Base-by-base conservation (phyloP, 2,113 vertebrate species). In the Coptodon bakossiorum region DNA sequence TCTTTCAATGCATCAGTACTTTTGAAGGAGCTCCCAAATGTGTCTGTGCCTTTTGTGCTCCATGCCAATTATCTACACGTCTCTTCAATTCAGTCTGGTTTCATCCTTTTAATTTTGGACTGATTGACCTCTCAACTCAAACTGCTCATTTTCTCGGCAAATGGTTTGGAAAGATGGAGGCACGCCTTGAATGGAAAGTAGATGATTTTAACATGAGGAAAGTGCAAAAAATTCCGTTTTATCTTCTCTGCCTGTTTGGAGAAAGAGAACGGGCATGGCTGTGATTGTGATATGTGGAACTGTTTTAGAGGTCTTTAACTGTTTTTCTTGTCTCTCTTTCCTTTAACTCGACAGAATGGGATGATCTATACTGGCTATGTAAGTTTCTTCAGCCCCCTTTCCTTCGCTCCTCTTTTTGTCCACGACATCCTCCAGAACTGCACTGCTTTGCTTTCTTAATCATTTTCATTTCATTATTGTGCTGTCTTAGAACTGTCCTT, bases 331-430 rank as follows among this genome's bases (percentile, higher is more conserved):
- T 83, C 5, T 89, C 66, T 78, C 79, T 81, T 71, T 12, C 73
- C 12, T 34, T 38, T 56, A 80, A 82, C 82, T 90, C 81, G 61
- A 89, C 90, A 98, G 97, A 98, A 97, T 95, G 97, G 97, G 96
- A 96, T 97, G 94, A 96, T 97, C 95, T 98, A 97, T 96, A 97
- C 97, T 96, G 97, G 96, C 96, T 98, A 97, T 95, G 97, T 97
- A 96, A 98, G 97, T 97, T 59, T 79, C 34, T 79, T 80, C 27
- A 63, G 40, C 53, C 71, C n/a, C 27, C 27, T 78, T 78, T 31
- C 45, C 73, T 52, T 63, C 10, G 2, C 38, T 27, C 29, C 13
- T 73, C 9, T 53, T n/a, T 45, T 11, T 22, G 22, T 38, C 76
- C 71, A 29, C 14, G n/a, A 85, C 24, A 56, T 36, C 11, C 19